Evolutionary conservation across 2,113 vertebrate species (phyloP).

Genomic region (Colaptes auratus): DNA sequence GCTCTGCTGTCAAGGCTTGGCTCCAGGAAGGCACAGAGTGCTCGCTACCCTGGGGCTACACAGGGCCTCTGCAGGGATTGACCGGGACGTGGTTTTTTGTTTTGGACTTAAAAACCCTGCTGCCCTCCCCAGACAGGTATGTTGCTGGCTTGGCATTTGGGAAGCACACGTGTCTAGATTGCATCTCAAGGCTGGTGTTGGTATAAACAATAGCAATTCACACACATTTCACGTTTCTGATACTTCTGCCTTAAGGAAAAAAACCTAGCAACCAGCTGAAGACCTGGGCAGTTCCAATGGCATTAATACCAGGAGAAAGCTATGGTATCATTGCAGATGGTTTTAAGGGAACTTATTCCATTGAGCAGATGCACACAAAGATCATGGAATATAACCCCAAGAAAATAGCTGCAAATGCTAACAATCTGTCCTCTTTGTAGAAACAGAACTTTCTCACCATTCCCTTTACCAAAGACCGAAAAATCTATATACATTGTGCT

Average conservation of each 20-base stretch:
- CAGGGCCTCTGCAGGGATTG: not conserved
- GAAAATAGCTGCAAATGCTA: not conserved
- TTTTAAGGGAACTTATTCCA: not conserved
- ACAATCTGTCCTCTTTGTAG: not conserved
- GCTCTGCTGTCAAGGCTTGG: fast-evolving
- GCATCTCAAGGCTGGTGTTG: not conserved
- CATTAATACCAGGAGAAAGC: not conserved
- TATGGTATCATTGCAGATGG: not conserved
- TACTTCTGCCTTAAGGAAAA: not conserved
- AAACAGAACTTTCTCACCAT: not conserved
- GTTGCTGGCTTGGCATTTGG: not conserved
- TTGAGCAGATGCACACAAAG: not conserved
- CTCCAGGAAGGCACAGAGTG: not conserved
- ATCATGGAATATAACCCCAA: not conserved
- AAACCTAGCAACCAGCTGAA: not conserved
- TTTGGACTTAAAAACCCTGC: not conserved
- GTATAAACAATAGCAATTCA: not conserved
- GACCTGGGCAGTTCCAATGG: not conserved
- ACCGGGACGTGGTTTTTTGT: not conserved
- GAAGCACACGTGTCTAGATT: not conserved
- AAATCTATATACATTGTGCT: not conserved
- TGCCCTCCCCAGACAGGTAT: not conserved
- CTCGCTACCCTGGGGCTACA: not conserved
- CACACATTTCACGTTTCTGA: not conserved
- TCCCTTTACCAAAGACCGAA: not conserved